These are phyloP conservation scores for Helleia helle DNA, from an alignment of 2,888 invertebrate species.

Conservation along the genomic window DNA sequence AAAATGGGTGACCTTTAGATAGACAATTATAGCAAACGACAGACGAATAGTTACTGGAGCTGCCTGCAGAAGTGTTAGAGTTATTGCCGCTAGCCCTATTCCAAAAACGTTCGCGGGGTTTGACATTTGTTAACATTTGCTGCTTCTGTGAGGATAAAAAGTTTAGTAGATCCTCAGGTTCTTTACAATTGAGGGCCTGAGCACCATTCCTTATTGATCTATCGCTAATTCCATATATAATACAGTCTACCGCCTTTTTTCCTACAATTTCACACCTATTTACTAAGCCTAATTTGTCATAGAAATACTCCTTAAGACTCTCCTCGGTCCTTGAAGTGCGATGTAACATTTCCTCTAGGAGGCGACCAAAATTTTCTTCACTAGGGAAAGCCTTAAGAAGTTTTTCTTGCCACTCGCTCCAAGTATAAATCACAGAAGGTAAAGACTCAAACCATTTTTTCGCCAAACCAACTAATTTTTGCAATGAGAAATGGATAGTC, in stretches of 20 bases:
- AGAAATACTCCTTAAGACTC: conserved; percentile 18
- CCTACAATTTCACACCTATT: conserved; percentile 1
- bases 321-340: conserved; percentile 14
- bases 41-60: not conserved
- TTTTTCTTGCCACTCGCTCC: conserved; percentile 22
- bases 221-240: conserved; percentile 5
- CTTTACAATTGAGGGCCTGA: not conserved
- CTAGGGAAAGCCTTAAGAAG: conserved; percentile 19
- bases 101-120: too few relatives aligned
- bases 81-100: too few relatives aligned
- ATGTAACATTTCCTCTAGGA: conserved; percentile 20
- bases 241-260: conserved; percentile 4
- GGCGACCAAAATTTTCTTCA: conserved; percentile 19
- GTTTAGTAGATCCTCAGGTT: not conserved
- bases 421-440: conserved; percentile 16
- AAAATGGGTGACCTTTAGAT: not conserved
- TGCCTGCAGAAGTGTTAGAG: too few relatives aligned
- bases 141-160: not conserved
- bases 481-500: conserved; percentile 17
- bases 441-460: conserved; percentile 21
- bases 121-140: too few relatives aligned
- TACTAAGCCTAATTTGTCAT: conserved; percentile 9
- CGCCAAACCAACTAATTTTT: conserved; percentile 21
- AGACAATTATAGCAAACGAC: conserved; percentile 2
- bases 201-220: not conserved